Evolutionary conservation across 2,113 vertebrate genomes (phyloP).

Genomic region (Notarius lentiginosus): DNA sequence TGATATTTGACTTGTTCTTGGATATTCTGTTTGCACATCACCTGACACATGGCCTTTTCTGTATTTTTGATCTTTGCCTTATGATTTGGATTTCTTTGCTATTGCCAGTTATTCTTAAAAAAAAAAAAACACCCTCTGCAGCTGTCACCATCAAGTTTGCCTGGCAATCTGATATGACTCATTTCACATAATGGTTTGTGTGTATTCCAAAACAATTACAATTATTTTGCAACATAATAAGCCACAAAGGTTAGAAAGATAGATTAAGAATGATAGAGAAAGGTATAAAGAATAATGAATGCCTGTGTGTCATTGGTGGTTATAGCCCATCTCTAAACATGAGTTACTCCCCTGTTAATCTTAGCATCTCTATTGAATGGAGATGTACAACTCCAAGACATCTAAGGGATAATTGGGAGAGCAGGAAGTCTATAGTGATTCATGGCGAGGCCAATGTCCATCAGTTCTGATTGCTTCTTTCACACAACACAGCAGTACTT

Average conservation of each 20-base stretch:
- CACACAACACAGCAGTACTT: not conserved
- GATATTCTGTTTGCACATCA: not conserved
- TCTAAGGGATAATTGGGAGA: constrained; percentile 36
- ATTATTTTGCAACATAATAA: not conserved
- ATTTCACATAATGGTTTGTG: no score
- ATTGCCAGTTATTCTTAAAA: not conserved
- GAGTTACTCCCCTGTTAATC: constrained; percentile 34
- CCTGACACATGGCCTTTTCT: not conserved
- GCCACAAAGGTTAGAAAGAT: not conserved
- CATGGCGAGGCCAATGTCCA: not conserved
- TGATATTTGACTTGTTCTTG: not conserved
- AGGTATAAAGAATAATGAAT: not conserved
- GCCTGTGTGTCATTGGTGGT: not conserved
- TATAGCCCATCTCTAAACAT: constrained; percentile 40
- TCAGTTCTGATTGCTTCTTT: not conserved
- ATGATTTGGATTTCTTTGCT: not conserved
- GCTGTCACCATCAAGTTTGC: not conserved
- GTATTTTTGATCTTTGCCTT: no score
- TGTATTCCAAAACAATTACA: no score
- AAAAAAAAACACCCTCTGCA: not conserved
- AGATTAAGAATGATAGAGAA: not conserved
- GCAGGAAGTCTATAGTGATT: constrained; percentile 22
- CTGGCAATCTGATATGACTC: no score
- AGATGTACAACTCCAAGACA: constrained; percentile 13
- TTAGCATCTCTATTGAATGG: not conserved